Conservation (phyloP, 2,888 invertebrate genomes). For the Macroteleia sp. region DNA sequence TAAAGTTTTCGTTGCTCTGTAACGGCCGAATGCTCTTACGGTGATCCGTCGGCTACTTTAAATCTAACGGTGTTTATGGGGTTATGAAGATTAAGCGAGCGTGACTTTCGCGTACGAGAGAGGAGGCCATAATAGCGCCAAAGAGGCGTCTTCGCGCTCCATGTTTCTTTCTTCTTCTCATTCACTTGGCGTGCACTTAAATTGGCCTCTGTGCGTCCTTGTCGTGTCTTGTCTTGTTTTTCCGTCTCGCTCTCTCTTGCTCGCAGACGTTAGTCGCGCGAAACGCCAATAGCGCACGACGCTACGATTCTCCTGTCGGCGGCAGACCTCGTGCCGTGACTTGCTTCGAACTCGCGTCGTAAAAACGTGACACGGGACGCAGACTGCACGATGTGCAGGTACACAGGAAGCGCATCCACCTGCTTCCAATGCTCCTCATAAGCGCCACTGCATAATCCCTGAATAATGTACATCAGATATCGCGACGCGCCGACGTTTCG, state of each 20-base stretch:
- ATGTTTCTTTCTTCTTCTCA: slow-evolving; percentile 14
- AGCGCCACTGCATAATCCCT: slow-evolving; percentile 38
- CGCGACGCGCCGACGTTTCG: slow-evolving; percentile 7
- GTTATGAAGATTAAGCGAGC: too few relatives aligned
- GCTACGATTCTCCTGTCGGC: slow-evolving; percentile 58
- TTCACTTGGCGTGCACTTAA: slow-evolving; percentile 23
- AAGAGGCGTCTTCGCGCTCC: slow-evolving; percentile 24
- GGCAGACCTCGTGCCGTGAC: slow-evolving; percentile 59
- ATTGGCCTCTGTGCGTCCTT: slow-evolving; percentile 33
- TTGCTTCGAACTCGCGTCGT: slow-evolving; percentile 52
- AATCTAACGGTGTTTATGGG: too few relatives aligned
- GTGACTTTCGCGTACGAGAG: slow-evolving; percentile 53
- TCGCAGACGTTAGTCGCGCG: slow-evolving; percentile 9
- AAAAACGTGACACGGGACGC: slow-evolving; percentile 60
- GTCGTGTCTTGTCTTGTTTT: slow-evolving; percentile 10
- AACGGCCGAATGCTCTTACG: too few relatives aligned
- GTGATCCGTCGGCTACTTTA: too few relatives aligned
- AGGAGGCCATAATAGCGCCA: slow-evolving; percentile 50
- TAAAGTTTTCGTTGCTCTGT: too few relatives aligned
- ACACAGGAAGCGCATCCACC: slow-evolving; percentile 60
- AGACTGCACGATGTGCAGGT: slow-evolving; percentile 56
- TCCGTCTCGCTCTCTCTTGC: slow-evolving; percentile 26
- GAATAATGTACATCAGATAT: slow-evolving; percentile 24
- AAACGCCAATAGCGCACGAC: slow-evolving; percentile 56
- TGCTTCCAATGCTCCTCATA: slow-evolving; percentile 39